These are phyloP conservation scores for Perccottus glenii DNA, from an alignment of 2,113 vertebrate genomes.

Conservation along the genomic window DNA sequence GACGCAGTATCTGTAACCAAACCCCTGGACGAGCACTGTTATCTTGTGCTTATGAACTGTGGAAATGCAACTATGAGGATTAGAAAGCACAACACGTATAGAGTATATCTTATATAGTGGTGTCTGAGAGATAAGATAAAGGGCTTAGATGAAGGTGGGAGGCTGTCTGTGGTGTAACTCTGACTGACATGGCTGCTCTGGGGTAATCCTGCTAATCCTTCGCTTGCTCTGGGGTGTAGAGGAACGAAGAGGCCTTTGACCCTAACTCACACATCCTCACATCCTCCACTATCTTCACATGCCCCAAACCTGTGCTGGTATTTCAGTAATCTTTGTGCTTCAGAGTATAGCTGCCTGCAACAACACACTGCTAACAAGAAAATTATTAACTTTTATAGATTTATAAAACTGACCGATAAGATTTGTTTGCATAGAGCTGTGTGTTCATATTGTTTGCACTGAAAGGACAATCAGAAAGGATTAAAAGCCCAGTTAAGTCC, in stretches of 20 bases:
- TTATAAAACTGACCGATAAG: conserved; percentile 6
- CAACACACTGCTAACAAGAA: not conserved
- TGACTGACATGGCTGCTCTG: conserved; percentile 74
- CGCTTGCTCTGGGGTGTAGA: conserved; percentile 67
- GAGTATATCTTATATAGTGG: conserved; percentile 50
- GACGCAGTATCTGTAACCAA: conserved; percentile 6
- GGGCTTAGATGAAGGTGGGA: conserved; percentile 68
- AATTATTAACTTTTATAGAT: conserved; percentile 51
- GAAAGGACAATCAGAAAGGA: conserved; percentile 26
- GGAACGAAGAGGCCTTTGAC: conserved; percentile 62
- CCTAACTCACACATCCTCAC: conserved; percentile 26
- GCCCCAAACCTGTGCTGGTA: conserved; percentile 10
- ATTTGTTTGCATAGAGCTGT: conserved; percentile 30
- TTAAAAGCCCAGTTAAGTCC: conserved; percentile 26
- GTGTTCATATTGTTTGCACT: conserved; percentile 13
- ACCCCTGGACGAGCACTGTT: conserved; percentile 14
- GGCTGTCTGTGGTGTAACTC: conserved; percentile 67
- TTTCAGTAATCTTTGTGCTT: conserved; percentile 23
- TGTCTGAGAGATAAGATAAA: conserved; percentile 75
- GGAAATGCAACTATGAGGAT: conserved; percentile 51
- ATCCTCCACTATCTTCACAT: conserved; percentile 21
- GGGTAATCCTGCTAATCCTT: conserved; percentile 78
- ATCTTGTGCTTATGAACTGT: conserved; percentile 50
- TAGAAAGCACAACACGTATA: conserved; percentile 32
- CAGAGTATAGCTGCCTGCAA: not conserved